phyloP scores from a whole-genome alignment of 92 coral and sea anemone genomes.

The Virgularia gustaviana region DNA sequence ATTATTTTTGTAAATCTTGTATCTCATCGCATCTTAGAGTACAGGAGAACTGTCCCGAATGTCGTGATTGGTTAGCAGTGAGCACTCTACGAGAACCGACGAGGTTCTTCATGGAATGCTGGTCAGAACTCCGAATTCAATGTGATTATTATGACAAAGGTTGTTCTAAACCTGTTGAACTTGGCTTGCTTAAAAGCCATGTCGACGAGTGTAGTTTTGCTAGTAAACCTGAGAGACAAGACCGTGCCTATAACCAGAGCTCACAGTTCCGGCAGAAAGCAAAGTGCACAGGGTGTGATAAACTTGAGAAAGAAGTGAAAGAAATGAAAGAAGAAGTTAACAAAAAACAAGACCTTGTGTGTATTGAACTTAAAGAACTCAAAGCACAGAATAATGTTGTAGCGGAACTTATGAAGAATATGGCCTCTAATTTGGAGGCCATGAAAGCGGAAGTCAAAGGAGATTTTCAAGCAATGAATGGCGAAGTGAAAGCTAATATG shows the following conservation, averaged over 20 bases:
- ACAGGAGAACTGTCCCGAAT: conserved; percentile 52
- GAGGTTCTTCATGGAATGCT: conserved; percentile 43
- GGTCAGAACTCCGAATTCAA: conserved; percentile 41
- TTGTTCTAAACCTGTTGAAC: conserved; percentile 31
- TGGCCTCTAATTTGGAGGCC: no score
- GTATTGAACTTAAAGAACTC: no score
- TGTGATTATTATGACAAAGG: conserved; percentile 49
- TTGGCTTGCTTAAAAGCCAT: conserved; percentile 39
- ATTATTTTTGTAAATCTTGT: conserved; percentile 59
- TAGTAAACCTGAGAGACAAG: conserved; percentile 18
- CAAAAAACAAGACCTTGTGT: no score
- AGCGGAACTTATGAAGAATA: no score
- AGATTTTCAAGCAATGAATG: no score
- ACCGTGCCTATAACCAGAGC: background rate
- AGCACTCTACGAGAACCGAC: conserved; percentile 39
- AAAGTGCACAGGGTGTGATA: background rate
- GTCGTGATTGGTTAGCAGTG: conserved; percentile 33
- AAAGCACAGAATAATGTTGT: no score
- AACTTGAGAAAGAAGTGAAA: background rate
- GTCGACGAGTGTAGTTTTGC: conserved; percentile 28
- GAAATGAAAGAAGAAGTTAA: background rate
- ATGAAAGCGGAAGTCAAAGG: no score
- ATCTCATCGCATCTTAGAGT: conserved; percentile 43
- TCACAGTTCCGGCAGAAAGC: background rate
- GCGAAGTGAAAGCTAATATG: no score